Conservation (phyloP, 2,113 vertebrate genomes). For the Struthidea cinerea region DNA sequence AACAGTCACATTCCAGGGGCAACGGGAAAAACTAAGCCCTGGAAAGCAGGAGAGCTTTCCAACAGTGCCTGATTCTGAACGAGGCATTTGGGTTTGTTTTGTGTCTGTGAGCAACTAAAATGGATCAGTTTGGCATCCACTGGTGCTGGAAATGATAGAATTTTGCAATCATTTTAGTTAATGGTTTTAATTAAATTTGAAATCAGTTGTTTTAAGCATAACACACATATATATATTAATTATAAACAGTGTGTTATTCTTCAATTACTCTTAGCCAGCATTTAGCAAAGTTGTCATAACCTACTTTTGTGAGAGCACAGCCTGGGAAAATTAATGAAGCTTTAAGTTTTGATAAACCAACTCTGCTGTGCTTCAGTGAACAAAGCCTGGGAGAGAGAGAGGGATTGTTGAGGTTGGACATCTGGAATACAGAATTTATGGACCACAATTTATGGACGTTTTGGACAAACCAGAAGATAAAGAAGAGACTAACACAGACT, state of each 20-base stretch:
- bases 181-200: not conserved
- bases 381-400: not conserved
- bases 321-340: not conserved
- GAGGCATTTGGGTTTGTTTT: not conserved
- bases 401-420: not conserved
- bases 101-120: not conserved
- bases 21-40: not conserved
- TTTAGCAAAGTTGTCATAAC: not conserved
- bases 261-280: not conserved
- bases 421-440: not conserved
- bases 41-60: conserved; percentile 36
- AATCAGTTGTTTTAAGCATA: not conserved
- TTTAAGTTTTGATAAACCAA: not conserved
- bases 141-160: not conserved
- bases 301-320: not conserved
- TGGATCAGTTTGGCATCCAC: not conserved
- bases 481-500: not conserved
- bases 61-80: not conserved
- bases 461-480: not conserved
- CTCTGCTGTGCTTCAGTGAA: not conserved
- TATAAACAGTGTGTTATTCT: not conserved
- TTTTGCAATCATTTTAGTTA: not conserved
- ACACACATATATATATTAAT: not conserved
- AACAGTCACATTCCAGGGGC: not conserved
- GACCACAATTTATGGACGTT: not conserved